Evolutionary conservation across 1,140 invertebrate genomes (phyloP), one percentile per base, ranked within the genome.

Genomic region (Hestina assimilis): DNA sequence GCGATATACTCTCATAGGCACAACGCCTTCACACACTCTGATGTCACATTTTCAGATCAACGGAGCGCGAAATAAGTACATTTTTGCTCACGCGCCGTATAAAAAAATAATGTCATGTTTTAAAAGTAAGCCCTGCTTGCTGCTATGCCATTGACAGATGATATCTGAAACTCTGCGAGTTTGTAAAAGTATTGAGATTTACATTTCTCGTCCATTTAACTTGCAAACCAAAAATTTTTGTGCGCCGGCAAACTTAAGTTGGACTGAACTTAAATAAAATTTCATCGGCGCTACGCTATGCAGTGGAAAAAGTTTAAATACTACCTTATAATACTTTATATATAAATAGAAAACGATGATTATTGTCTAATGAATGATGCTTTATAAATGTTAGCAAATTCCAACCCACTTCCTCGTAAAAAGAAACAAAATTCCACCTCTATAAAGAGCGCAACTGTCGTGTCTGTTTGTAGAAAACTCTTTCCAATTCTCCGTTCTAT

Each of bases 31-130:
- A 77, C 77, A 79, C 78, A 69, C 69, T 69, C 75, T 77, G 75
- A 84, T 85, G 80, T 84, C 84, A 87, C 81, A 83, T 88, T 85
- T 78, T 81, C 85, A 82, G 79, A 69, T 63, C 85, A 88, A 47
- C 79, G 85, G 81, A 88, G 85, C 85, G 83, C 61, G 81, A 82
- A 86, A 88, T 88, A 88, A 88, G 83, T 83, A 88, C 83, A 88
- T 88, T 85, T 86, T 85, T 86, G 76, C 79, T 76, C 81, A 66
- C 67, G 69, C 66, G 69, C 68, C 66, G 68, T 83, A 79, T 81
- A 84, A 38, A 28, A 86, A 83, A 86, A 83, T 87, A 84, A 85
- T 85, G 75, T 81, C 75, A 68, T 76, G 77, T 83, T 78, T 83
- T 78, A 79, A 85, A 77, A 77, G 75, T 73, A 80, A 79, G 29